These are phyloP conservation scores for Heteromyza rotundicornis DNA, from an alignment of 2,888 invertebrate genomes.

Conservation along the genomic window DNA sequence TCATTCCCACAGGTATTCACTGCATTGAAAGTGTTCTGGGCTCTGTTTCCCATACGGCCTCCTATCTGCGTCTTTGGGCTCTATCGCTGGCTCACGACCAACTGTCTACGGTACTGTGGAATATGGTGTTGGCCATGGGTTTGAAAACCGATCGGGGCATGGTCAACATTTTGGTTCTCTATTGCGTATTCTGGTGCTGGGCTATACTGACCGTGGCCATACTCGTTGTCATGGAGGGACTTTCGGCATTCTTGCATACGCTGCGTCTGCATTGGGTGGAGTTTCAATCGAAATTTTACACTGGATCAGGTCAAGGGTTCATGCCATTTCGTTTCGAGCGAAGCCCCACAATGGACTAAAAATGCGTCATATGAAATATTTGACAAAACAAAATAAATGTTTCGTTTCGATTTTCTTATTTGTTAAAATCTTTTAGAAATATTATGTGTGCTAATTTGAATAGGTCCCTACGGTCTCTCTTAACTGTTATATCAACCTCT, in stretches of 20 bases:
- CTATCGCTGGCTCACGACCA: conserved; percentile 96
- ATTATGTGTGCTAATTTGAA: too few relatives aligned
- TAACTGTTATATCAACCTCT: too few relatives aligned
- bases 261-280: conserved; percentile 97
- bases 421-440: too few relatives aligned
- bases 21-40: conserved; percentile 71
- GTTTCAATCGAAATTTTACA: conserved; percentile 95
- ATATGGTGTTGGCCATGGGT: conserved; percentile 83
- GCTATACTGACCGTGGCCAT: conserved; percentile 89
- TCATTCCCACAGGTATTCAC: conserved; percentile 65
- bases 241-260: conserved; percentile 99
- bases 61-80: conserved; percentile 98
- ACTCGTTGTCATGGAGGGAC: conserved; percentile 97
- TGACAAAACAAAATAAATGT: too few relatives aligned
- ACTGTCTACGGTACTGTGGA: conserved; percentile 87
- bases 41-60: conserved; percentile 97
- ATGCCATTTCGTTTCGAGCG: conserved; percentile 80
- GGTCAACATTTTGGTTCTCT: conserved; percentile 73
- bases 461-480: too few relatives aligned
- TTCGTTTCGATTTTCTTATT: too few relatives aligned
- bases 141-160: conserved; percentile 67
- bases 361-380: too few relatives aligned
- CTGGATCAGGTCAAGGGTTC: conserved; percentile 80
- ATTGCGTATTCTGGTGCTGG: conserved; percentile 87
- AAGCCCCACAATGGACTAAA: too few relatives aligned